Evolutionary conservation across 2,113 vertebrate genomes (phyloP), one percentile per base, ranked within the genome.

Genomic region (Upupa epops): DNA sequence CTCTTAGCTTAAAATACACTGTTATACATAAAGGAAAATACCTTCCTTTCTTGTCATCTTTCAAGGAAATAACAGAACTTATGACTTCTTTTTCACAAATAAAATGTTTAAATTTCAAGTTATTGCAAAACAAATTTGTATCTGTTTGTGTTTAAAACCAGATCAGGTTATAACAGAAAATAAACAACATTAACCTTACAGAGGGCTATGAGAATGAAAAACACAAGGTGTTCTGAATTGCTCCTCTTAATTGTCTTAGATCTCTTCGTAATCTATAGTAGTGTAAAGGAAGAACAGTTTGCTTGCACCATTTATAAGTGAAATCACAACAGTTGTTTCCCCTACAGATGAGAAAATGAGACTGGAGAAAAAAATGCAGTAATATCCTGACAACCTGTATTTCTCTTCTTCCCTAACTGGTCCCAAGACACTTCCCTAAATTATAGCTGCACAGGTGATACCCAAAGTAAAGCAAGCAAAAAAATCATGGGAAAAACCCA

Each of bases 371-470:
- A 42, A 79, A 94, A 94, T 79, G 42, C 11, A 68, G 48, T 25
- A 71, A 83, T 54, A 78, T 36, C 21, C 8, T 90, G 76, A 92
- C 22, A 77, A 51, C 20, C 34, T 78, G 37, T 28, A 32, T 78
- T 83, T 93, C 52, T 84, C 8, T 81, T 81, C 36, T 49, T 4
- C 60, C 6, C 19, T 59, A 52, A 10, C 14, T 60, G 14, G 29
- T 74, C 8, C 12, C 64, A 86, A 70, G 42, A 60, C 15, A n/a
- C 19, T 91, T 91, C 9, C 36, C 20, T 77, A 89, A 93, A 94
- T 93, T 89, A 65, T 21, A 88, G 42, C 73, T 89, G 32, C 49
- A 92, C 78, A 90, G 68, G 69, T 93, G 75, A 87, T 72, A 42
- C 24, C 54, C 61, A 90, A 91, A 90, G 76, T 64, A 91, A 86